Evolutionary conservation across 2,888 invertebrate genomes (phyloP).

Genomic region (Steinernema scapterisci): DNA sequence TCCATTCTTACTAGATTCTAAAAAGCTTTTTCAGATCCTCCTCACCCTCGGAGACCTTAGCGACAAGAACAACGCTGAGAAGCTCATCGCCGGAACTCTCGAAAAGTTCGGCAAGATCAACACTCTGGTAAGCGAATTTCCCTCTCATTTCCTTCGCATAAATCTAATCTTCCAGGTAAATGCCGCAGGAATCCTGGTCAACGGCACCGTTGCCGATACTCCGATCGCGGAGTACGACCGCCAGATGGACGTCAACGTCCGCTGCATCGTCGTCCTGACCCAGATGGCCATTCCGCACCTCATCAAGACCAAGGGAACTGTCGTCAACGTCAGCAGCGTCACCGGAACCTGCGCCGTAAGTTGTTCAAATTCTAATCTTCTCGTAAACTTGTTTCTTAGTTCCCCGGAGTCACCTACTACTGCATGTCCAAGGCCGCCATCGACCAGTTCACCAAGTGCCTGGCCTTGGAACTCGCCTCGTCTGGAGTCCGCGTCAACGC

Average conservation of each 20-base stretch:
- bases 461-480: conserved; percentile 77
- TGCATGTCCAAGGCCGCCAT: conserved; percentile 87
- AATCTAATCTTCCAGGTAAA: conserved; percentile 50
- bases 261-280: conserved; percentile 65
- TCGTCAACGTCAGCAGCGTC: conserved; percentile 94
- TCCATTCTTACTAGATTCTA: background rate
- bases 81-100: conserved; percentile 53
- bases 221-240: conserved; percentile 79
- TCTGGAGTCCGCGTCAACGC: conserved; percentile 81
- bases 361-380: background rate
- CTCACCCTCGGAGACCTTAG: conserved; percentile 69
- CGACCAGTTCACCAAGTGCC: conserved; percentile 91
- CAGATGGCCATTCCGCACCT: conserved; percentile 61
- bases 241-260: conserved; percentile 81
- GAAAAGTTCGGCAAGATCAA: conserved; percentile 59
- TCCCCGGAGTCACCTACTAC: conserved; percentile 87
- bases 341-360: conserved; percentile 80
- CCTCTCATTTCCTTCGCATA: background rate
- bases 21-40: conserved; percentile 60
- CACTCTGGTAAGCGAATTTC: conserved; percentile 47
- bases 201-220: conserved; percentile 54
- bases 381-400: conserved; percentile 68
- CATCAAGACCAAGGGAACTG: conserved; percentile 74
- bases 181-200: conserved; percentile 61
- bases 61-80: conserved; percentile 48